Conservation (phyloP, 1,140 invertebrate genomes). For the Drosophila pruinosa region DNA sequence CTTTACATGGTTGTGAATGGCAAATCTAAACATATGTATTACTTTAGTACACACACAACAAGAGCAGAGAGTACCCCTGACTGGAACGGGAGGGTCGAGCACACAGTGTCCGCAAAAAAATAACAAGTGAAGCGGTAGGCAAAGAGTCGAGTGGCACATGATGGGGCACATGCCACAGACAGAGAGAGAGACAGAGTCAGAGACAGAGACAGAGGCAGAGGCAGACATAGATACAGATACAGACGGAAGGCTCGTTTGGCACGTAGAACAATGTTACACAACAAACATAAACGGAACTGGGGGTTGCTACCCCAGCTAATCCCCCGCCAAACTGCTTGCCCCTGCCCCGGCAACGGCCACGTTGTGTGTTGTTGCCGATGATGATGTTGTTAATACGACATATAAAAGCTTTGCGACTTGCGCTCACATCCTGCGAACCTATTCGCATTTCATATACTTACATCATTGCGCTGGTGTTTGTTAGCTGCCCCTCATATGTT, state of each 20-base stretch:
- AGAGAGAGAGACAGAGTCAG: neutral
- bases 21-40: conserved; percentile 80
- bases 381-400: conserved; percentile 65
- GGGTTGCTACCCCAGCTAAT: conserved; percentile 46
- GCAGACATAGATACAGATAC: conserved; percentile 26
- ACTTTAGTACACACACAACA: conserved; percentile 44
- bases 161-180: conserved; percentile 30
- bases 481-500: conserved; percentile 38
- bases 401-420: conserved; percentile 66
- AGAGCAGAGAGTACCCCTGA: conserved; percentile 54
- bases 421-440: conserved; percentile 80
- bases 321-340: conserved; percentile 4
- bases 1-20: conserved; percentile 65
- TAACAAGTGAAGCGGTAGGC: conserved; percentile 18
- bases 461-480: conserved; percentile 77
- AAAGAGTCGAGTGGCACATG: conserved; percentile 20
- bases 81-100: conserved; percentile 1
- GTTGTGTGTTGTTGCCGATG: conserved; percentile 46
- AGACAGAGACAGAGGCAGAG: conserved; percentile 29
- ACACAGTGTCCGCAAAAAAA: conserved; percentile 25
- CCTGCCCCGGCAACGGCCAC: too few species aligned
- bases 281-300: conserved; percentile 28
- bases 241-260: conserved; percentile 16
- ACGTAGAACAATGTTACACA: conserved; percentile 55
- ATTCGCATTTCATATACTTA: conserved; percentile 83